Percentiles rank a stretch among this genome's conserved stretches.
These are phyloP conservation scores for Taphrorychus bicolor DNA, from an alignment of 2,888 invertebrate genomes.

Conservation along the genomic window DNA sequence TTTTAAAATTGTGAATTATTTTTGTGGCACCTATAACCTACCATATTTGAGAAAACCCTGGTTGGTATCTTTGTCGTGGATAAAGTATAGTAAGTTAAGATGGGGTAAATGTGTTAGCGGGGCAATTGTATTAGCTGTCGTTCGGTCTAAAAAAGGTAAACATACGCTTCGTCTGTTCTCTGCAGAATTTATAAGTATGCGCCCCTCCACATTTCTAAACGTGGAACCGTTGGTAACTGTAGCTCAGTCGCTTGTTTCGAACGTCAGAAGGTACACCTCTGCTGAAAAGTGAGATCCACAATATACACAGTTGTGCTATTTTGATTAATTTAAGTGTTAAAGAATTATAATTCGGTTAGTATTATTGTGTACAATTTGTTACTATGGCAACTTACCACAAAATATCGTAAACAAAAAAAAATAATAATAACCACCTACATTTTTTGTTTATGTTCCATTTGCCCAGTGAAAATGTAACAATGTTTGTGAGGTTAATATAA, in stretches of 20 bases:
- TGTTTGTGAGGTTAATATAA: not conserved
- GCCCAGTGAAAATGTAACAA: not conserved
- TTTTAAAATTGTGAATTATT: too few species aligned
- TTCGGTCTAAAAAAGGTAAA: not conserved
- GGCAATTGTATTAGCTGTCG: not conserved
- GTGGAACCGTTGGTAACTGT: not conserved
- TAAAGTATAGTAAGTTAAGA: not conserved
- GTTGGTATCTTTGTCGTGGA: too few species aligned
- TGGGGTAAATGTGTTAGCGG: not conserved
- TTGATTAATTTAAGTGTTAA: not conserved
- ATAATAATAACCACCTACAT: not conserved
- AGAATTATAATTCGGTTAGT: not conserved
- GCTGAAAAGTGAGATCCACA: not conserved
- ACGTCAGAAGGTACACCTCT: not conserved
- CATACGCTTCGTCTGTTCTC: not conserved
- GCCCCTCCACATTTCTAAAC: not conserved
- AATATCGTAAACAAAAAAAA: not conserved
- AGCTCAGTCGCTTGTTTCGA: not conserved
- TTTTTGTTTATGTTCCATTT: not conserved
- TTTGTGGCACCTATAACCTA: too few species aligned
- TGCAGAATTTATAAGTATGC: not conserved
- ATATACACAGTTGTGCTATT: not conserved
- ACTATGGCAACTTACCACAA: not conserved
- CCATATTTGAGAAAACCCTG: too few species aligned
- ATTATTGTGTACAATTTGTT: not conserved